phyloP scores from a whole-genome alignment of 2,888 invertebrate species.

The Parnassius glacialis region DNA sequence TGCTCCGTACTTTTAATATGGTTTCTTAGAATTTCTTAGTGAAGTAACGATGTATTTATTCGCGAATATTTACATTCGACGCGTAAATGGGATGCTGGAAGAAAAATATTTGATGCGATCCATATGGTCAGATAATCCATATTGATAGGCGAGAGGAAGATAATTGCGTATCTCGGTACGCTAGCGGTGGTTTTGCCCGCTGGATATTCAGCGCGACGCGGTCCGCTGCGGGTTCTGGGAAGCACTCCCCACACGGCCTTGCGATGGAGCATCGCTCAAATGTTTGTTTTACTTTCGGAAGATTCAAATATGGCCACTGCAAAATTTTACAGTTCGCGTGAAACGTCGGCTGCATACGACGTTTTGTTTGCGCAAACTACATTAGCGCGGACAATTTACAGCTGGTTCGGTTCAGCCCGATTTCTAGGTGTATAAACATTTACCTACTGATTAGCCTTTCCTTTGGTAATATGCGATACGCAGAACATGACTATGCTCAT shows the following conservation, averaged over 20 bases:
- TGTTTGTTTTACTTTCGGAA: constrained; percentile 73
- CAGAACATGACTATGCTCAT: no score
- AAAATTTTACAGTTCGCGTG: constrained; percentile 64
- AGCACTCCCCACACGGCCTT: constrained; percentile 64
- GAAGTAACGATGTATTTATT: constrained; percentile 42
- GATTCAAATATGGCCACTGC: constrained; percentile 68
- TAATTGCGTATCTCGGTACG: constrained; percentile 15
- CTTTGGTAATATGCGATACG: no score
- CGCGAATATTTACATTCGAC: constrained; percentile 31
- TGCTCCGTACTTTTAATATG: constrained; percentile 43
- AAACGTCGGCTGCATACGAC: constrained; percentile 56
- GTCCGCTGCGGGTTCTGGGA: constrained; percentile 51
- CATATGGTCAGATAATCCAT: constrained; percentile 8
- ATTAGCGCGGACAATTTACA: constrained; percentile 62
- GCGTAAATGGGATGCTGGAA: constrained; percentile 7
- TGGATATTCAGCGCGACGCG: constrained; percentile 49
- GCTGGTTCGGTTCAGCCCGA: constrained; percentile 50
- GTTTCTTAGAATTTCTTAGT: constrained; percentile 57
- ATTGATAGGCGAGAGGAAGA: constrained; percentile 1
- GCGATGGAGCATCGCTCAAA: constrained; percentile 63
- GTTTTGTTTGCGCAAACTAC: constrained; percentile 64
- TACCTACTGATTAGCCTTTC: neutral
- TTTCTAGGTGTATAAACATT: constrained; percentile 29
- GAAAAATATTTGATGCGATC: constrained; percentile 5
- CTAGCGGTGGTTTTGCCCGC: constrained; percentile 6